A percentile compares a stretch with the other conserved stretches of the same genome.
These are phyloP conservation scores for Anneissia japonica DNA, from an alignment of 35 echinoderm and acorn worm genomes.

Conservation along the genomic window DNA sequence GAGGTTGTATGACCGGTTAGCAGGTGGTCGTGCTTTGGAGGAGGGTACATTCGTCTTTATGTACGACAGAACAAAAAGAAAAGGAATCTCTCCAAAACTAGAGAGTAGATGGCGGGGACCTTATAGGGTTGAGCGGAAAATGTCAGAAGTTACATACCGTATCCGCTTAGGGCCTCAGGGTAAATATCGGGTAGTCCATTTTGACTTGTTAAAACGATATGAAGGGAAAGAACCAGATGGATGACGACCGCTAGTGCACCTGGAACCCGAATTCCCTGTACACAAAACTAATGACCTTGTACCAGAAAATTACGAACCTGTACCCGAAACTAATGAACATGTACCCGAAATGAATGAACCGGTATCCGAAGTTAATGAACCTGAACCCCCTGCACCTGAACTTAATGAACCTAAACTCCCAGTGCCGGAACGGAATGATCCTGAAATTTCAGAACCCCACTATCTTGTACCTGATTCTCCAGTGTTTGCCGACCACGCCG, in stretches of 20 bases:
- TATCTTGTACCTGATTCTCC: too few species aligned
- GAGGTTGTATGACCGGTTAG: constrained; percentile 20
- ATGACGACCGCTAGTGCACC: background rate
- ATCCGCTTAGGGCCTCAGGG: constrained; percentile 2
- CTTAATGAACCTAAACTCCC: too few species aligned
- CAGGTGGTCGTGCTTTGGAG: background rate
- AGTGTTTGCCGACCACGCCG: too few species aligned
- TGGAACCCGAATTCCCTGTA: too few species aligned
- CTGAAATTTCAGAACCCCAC: too few species aligned
- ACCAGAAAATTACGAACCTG: too few species aligned
- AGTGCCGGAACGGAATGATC: too few species aligned
- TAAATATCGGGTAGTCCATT: constrained; percentile 16
- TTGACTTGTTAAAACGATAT: constrained; percentile 26
- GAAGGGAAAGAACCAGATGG: background rate
- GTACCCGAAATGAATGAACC: too few species aligned
- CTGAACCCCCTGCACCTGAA: too few species aligned
- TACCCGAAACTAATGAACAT: too few species aligned
- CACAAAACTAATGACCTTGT: too few species aligned
- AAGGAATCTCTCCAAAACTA: constrained; percentile 46
- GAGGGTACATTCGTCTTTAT: constrained; percentile 54
- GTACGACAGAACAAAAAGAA: constrained; percentile 35
- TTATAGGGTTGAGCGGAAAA: constrained; percentile 1
- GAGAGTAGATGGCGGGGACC: constrained; percentile 57
- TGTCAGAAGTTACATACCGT: constrained; percentile 38
- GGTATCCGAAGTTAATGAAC: too few species aligned